These are phyloP conservation scores for Apostichopus californicus DNA, from an alignment of 35 echinoderm and acorn worm genomes.

Conservation along the genomic window DNA sequence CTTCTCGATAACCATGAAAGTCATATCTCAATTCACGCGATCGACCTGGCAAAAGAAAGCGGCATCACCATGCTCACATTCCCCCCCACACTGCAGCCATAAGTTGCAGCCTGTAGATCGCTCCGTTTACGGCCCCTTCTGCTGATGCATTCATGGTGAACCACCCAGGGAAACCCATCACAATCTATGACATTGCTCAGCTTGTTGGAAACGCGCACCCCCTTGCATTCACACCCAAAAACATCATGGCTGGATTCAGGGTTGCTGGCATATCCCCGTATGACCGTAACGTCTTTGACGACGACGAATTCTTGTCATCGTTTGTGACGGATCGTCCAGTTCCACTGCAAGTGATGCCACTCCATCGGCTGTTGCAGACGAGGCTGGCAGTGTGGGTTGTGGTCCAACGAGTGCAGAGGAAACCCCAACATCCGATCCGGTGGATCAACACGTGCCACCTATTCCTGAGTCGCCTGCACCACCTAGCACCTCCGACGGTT, in stretches of 20 bases:
- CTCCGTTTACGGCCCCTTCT: constrained; percentile 26
- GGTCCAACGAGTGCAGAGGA: no score
- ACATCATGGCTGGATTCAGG: no score
- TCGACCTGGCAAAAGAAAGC: constrained; percentile 48
- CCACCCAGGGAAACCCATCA: constrained; percentile 19
- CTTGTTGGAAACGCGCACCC: constrained; percentile 16
- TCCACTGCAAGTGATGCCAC: neutral
- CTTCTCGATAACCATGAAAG: constrained; percentile 19
- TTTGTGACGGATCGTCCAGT: constrained; percentile 20
- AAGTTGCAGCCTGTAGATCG: constrained; percentile 61
- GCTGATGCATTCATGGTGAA: neutral
- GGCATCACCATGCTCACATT: constrained; percentile 44
- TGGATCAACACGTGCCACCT: no score
- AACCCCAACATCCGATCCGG: no score
- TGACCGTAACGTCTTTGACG: no score
- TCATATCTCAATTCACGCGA: constrained; percentile 34
- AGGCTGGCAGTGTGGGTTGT: no score
- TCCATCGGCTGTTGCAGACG: no score
- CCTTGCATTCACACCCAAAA: constrained; percentile 14
- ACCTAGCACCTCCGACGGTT: no score
- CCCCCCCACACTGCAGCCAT: constrained; percentile 65
- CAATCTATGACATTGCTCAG: constrained; percentile 35
- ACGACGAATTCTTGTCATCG: constrained; percentile 10
- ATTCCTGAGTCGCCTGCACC: no score
- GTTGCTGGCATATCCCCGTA: no score